These are phyloP conservation scores for Elaphurus davidianus DNA, from an alignment of 2,113 vertebrate genomes.

Conservation along the genomic window DNA sequence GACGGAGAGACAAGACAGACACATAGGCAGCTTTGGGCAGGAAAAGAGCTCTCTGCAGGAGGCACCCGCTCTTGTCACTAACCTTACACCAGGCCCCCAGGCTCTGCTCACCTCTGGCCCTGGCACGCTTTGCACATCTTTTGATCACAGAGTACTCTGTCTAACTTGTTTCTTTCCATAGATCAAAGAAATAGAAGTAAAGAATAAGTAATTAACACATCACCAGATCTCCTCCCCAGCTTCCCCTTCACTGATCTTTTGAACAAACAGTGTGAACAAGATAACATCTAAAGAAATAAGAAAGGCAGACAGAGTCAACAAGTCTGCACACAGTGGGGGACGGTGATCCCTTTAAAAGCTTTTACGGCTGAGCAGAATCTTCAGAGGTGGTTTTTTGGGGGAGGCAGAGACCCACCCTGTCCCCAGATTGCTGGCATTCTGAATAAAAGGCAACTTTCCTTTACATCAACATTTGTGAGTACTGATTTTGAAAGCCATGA, in stretches of 20 bases:
- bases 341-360: background rate
- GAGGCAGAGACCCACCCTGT: background rate
- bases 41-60: background rate
- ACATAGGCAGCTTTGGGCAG: background rate
- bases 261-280: background rate
- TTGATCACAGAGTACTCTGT: background rate
- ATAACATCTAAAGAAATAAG: background rate
- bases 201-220: background rate
- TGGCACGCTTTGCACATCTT: background rate
- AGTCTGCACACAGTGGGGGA: background rate
- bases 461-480: background rate
- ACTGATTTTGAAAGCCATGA: background rate
- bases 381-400: background rate
- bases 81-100: background rate
- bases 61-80: background rate
- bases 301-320: background rate
- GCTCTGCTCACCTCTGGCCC: background rate
- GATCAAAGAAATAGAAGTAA: background rate
- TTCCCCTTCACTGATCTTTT: background rate
- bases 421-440: background rate
- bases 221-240: background rate
- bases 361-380: background rate
- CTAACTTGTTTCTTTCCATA: background rate
- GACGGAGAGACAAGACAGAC: background rate
- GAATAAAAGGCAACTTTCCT: background rate